Base-by-base conservation (phyloP, 2,113 vertebrate genomes). In the Vicugna pacos region DNA sequence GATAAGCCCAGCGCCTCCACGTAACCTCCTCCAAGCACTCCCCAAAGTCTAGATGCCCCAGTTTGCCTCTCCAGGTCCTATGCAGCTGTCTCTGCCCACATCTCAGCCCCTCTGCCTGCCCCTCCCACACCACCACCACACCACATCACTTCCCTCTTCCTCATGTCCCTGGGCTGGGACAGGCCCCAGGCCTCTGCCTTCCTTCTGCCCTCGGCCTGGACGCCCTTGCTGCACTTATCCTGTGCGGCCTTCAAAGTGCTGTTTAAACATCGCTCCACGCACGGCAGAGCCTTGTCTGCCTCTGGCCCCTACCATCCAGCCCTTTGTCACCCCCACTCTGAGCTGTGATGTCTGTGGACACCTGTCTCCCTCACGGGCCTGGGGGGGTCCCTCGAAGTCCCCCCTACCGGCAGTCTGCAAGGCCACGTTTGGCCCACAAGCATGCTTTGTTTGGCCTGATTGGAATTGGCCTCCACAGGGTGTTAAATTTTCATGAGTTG, bases 211-310 rank as follows among this genome's bases (percentile, higher is more conserved):
- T 35, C 15, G 1, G 6, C n/a, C 86, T 20, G 17, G 26, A 42
- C 6, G 22, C 22, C 65, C 52, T 64, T 22, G 28, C 28, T 15
- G 15, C 28, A 16, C 56, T 62, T 11, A 12, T 26, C 83, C 58
- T 46, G 1, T 19, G 56, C 2, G 12, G n/a, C 64, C 70, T 26
- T 56, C 77, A 9, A 4, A 65, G 52, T 28, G 32, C 46, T 19
- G 2, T 20, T 11, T 12, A 2, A n/a, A 70, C 46, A 8, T n/a
- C n/a, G 0, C 48, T 8, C 17, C 28, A 1, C 32, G 1, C 16
- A 4, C 10, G 0, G 30, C 46, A n/a, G 22, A 15, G 11, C 35
- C 38, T 16, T 9, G 52, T 38, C 84, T 4, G 83, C 9, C 77
- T 20, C 10, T 0, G 2, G 26, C 17, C 5, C 12, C 54, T 8